These are phyloP conservation scores for Clarias platycephalus DNA, from an alignment of 2,797 vertebrate species.

Conservation along the genomic window DNA sequence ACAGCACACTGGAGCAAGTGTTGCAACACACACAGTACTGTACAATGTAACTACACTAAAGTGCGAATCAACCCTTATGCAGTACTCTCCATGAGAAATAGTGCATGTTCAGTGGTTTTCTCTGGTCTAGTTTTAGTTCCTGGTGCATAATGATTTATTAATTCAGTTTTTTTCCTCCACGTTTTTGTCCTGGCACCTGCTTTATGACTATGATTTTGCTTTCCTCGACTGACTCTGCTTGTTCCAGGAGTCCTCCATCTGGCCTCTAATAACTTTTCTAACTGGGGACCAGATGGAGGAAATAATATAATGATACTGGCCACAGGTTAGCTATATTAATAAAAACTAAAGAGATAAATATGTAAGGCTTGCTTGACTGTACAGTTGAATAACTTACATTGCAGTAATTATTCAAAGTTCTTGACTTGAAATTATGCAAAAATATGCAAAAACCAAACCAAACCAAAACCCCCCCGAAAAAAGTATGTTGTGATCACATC, in stretches of 20 bases:
- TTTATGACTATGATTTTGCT: not conserved
- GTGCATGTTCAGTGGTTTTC: not conserved
- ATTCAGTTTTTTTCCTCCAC: not conserved
- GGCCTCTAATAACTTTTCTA: constrained; percentile 14
- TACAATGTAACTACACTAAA: not conserved
- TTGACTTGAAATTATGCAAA: not conserved
- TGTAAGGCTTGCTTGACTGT: not conserved
- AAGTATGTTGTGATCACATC: too few species aligned
- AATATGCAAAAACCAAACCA: too few species aligned
- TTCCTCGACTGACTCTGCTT: constrained; percentile 3
- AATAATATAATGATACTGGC: not conserved
- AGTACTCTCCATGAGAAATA: not conserved
- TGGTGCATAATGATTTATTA: constrained; percentile 12
- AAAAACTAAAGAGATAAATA: constrained; percentile 5
- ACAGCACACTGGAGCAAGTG: not conserved
- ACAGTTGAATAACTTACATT: not conserved
- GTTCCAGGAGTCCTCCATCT: constrained; percentile 2
- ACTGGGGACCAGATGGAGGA: not conserved
- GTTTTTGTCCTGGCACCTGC: constrained; percentile 5
- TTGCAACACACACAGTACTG: too few species aligned
- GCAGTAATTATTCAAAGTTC: not conserved
- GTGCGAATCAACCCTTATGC: not conserved
- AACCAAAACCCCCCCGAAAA: too few species aligned
- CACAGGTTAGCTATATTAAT: not conserved
- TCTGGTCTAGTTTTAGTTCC: not conserved